Base-by-base conservation (phyloP, 2,113 vertebrate species). In the Pyrgilauda ruficollis region DNA sequence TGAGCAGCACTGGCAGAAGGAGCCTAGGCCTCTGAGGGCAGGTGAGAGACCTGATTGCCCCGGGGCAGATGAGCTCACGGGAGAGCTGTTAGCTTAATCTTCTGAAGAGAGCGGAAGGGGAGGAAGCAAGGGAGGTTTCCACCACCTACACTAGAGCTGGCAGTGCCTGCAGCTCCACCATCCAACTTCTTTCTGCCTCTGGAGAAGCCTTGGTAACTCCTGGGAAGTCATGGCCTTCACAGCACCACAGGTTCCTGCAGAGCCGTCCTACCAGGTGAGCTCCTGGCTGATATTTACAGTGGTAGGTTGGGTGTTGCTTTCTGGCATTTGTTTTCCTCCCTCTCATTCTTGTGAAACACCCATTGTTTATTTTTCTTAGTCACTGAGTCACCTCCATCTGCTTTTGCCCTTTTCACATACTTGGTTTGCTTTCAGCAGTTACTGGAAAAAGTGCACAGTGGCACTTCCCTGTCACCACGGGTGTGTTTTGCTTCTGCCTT, bases 151-250 rank as follows among this genome's bases (percentile, higher is more conserved):
- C 3, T 9, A n/a, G 39, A 30, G 39, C 39, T 66, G 55, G 37
- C 15, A 28, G 41, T 20, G 30, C n/a, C 21, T 47, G 59, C n/a
- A 28, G 24, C 6, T 64, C 43, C 16, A 24, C 52, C 56, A 47
- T 17, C 11, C 23, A 47, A n/a, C 18, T 87, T 53, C 33, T 30
- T 14, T 76, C 26, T 66, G 41, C 49, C 13, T 56, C 4, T 0
- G n/a, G n/a, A 80, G 59, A 73, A 74, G 63, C 20, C 15, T 21
- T 0, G 0, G 58, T 77, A 24, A 16, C 1, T 0, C 37, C 46
- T 62, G 59, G 26, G 15, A 37, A 53, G 64, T 63, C 2, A 1
- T 6, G 9, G 39, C 41, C n/a, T 53, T 2, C 0, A 0, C 24
- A 83, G 58, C 67, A 33, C 43, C 1, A 1, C 11, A 9, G 19